Evolutionary conservation across 2,888 invertebrate genomes (phyloP), one percentile per base, ranked within the genome.

Genomic region (Acleris sparsana): DNA sequence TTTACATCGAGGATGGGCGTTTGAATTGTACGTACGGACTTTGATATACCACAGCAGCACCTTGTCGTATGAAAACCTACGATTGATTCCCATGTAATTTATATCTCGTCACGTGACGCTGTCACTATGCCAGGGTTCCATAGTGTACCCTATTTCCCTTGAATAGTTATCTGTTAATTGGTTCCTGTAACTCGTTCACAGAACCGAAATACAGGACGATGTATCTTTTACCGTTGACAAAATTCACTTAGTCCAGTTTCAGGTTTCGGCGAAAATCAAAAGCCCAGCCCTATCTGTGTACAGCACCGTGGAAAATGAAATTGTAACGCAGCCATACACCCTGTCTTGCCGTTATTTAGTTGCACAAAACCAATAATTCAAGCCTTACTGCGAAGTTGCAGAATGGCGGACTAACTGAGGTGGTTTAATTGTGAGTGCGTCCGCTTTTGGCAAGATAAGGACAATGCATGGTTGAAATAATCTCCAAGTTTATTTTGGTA

Each of bases 341-440:
- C 60, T 60, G 64, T 64, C 59, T 64, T 55, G 44, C 46, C 55
- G 55, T 65, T 65, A 65, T 65, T 65, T 61, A 60, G 49, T 65
- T 48, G n/a, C 33, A 58, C 63, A 52, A 52, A 55, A 55, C 60
- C 60, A 49, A 65, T 65, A 65, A 56, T 65, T 65, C 65, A 58
- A 56, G 60, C 53, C 46, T 7, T 49, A 17, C 64, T 59, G 46
- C 25, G 44, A 56, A 56, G 51, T 55, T 49, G 53, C 60, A 56
- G 59, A 53, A 60, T 60, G 53, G 33, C 9, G 51, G 55, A 55
- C 43, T 56, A 51, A 53, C 53, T 3, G 25, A n/a, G 22, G 44
- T 57, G 44, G 25, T 44, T 57, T 57, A 57, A 57, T 57, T 57
- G 46, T 43, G 25, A 7, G 17, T 44, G 25, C 52, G 4, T 43